Percentiles rank a stretch among this genome's conserved stretches.
Evolutionary conservation across 1,140 invertebrate species (phyloP).

Genomic region (Zaprionus taronus): DNA sequence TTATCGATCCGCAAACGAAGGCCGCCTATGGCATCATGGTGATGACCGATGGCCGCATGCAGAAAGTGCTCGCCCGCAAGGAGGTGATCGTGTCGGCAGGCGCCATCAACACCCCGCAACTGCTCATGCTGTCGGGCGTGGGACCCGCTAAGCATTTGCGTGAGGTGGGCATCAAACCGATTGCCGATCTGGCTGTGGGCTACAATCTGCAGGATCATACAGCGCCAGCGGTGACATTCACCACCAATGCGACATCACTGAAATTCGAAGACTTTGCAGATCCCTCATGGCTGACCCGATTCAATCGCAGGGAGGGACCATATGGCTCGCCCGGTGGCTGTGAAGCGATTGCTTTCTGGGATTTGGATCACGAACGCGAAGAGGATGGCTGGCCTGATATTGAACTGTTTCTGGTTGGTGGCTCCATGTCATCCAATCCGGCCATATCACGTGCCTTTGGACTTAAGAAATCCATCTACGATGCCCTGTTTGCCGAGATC

Average conservation of each 20-base stretch:
- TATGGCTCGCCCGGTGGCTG: constrained; percentile 91
- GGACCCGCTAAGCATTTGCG: constrained; percentile 90
- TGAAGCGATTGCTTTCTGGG: constrained; percentile 91
- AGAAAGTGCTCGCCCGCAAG: constrained; percentile 87
- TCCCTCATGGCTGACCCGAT: constrained; percentile 69
- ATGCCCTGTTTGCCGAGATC: constrained; percentile 85
- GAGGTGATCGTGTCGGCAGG: constrained; percentile 92
- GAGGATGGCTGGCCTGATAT: constrained; percentile 89
- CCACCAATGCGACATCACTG: constrained; percentile 86
- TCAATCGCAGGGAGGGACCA: constrained; percentile 87
- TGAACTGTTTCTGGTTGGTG: constrained; percentile 88
- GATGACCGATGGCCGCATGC: constrained; percentile 85
- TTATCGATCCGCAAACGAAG: constrained; percentile 89
- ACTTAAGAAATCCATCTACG: constrained; percentile 86
- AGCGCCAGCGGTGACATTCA: constrained; percentile 89
- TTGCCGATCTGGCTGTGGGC: constrained; percentile 90
- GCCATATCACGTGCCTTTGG: constrained; percentile 86
- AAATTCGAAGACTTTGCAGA: constrained; percentile 79
- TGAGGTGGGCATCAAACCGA: constrained; percentile 87
- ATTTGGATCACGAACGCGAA: constrained; percentile 88
- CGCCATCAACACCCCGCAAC: constrained; percentile 90
- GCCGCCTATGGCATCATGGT: constrained; percentile 88
- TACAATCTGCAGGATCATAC: constrained; percentile 93
- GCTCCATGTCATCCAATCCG: constrained; percentile 86
- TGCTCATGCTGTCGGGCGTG: constrained; percentile 93